These are phyloP conservation scores for Dastarcus helophoroides DNA, from an alignment of 2,888 invertebrate genomes.

Conservation along the genomic window DNA sequence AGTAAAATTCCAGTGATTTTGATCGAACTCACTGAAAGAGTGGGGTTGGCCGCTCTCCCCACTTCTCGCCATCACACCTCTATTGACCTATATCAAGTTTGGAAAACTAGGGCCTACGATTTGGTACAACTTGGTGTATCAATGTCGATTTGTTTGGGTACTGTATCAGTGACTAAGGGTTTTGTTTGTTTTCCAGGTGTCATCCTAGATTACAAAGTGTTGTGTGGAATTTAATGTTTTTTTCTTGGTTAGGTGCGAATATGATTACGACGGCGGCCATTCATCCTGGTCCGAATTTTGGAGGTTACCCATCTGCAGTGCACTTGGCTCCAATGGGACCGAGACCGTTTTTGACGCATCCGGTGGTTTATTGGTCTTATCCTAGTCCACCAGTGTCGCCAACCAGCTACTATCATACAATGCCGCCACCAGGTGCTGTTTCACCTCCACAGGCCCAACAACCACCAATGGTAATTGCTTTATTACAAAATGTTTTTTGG, in stretches of 20 bases:
- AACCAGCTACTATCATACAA: conserved; percentile 69
- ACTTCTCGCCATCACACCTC: no score
- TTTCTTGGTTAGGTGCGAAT: conserved; percentile 43
- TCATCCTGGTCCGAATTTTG: conserved; percentile 32
- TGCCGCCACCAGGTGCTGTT: conserved; percentile 33
- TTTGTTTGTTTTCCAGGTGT: no score
- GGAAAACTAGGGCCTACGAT: no score
- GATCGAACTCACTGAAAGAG: no score
- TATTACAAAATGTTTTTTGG: no score
- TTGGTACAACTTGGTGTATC: no score
- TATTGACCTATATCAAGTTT: no score
- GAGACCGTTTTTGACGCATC: conserved; percentile 46
- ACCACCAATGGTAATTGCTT: conserved; percentile 25
- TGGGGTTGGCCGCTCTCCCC: no score
- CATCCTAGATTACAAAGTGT: no score
- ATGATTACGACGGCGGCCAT: conserved; percentile 42
- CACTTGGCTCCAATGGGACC: conserved; percentile 34
- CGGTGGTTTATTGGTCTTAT: conserved; percentile 84
- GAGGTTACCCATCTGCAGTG: conserved; percentile 32
- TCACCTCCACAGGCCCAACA: conserved; percentile 34
- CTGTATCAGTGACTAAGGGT: no score
- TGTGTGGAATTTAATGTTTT: conserved; percentile 7
- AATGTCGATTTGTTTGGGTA: no score
- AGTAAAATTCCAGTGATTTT: no score
- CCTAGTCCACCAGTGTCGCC: conserved; percentile 91